Base-by-base conservation (phyloP, 2,797 vertebrate species). In the Anniella stebbinsi region DNA sequence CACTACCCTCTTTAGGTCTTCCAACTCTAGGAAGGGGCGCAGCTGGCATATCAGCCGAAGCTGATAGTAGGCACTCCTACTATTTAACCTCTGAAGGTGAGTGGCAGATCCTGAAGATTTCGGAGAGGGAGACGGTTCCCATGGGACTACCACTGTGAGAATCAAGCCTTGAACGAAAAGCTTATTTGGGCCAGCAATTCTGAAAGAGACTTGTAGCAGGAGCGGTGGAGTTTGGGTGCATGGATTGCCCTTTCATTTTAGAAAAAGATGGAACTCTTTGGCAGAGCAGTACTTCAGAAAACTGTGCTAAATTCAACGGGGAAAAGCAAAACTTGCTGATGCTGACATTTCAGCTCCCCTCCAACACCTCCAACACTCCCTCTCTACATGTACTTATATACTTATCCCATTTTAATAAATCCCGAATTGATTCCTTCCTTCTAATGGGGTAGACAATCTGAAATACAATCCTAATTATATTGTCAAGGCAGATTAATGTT, bases 391-490 rank as follows among this genome's bases (percentile, higher is more conserved):
- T 63, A 84, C 57, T 18, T 63, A 76, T 70, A 41, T 63, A 84
- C 45, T 18, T 30, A 57, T 33, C 18, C 81, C 72, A 84, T 87
- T 87, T 90, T 90, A 84, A 90, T 90, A 90, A 87, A 90, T 87
- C 86, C 80, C 30, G 73, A 84, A 90, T 90, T 67, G 86, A 90
- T 90, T 87, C 48, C 70, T 70, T 10, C 30, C 75, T 77, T 83
- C 72, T 70, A 82, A 54, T 54, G 18, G 69, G 60, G 21, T 38
- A 28, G 72, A 45, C 60, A 77, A 83, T 87, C 86, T 87, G 80
- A 90, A 83, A 63, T 84, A 87, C 66, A 87, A 60, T 67, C 72
- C 86, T 90, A 90, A 90, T 90, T 90, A 90, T 90, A 84, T 90
- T 90, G 89, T 90, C 89, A 84, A 69, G 73, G 8, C 80, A 90